A percentile compares a stretch with the other conserved stretches of the same genome.
Conservation (phyloP, 2,888 invertebrate genomes). For the Lucinisca nassula region DNA sequence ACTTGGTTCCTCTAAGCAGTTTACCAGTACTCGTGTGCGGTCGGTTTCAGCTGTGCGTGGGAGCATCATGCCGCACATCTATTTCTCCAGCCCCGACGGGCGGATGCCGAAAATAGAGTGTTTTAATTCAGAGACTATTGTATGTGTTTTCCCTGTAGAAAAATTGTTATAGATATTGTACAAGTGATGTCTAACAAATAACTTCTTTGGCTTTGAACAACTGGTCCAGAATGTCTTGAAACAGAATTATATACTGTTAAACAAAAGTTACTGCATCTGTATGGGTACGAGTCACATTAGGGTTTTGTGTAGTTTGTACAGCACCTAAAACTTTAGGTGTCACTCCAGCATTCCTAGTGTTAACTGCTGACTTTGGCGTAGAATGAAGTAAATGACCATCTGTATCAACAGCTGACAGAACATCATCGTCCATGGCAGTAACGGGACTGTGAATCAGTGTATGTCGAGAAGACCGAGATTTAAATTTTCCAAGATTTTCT, state of each 20-base stretch:
- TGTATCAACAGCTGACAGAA: slow-evolving; percentile 64
- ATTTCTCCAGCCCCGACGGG: no score
- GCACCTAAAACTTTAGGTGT: slow-evolving; percentile 22
- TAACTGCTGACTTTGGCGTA: slow-evolving; percentile 27
- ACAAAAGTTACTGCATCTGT: slow-evolving; percentile 66
- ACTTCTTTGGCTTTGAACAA: no score
- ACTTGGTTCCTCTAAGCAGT: no score
- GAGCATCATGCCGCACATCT: no score
- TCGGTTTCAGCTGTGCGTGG: no score
- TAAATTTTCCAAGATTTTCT: slow-evolving; percentile 55
- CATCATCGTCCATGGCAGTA: slow-evolving; percentile 35
- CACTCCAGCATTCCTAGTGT: not conserved
- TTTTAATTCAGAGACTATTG: no score
- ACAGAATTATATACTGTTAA: slow-evolving; percentile 21
- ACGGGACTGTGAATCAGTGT: slow-evolving; percentile 64
- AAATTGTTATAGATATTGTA: no score
- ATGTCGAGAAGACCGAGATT: slow-evolving; percentile 51
- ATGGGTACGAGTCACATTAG: not conserved
- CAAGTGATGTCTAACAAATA: no score
- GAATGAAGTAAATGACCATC: slow-evolving; percentile 57
- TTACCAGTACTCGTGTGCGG: no score
- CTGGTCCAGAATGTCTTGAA: no score
- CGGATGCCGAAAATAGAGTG: no score
- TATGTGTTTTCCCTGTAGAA: no score
- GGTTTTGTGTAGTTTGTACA: not conserved